These are phyloP conservation scores for Chironomus striatipennis DNA, from an alignment of 1,140 invertebrate species.

Conservation along the genomic window DNA sequence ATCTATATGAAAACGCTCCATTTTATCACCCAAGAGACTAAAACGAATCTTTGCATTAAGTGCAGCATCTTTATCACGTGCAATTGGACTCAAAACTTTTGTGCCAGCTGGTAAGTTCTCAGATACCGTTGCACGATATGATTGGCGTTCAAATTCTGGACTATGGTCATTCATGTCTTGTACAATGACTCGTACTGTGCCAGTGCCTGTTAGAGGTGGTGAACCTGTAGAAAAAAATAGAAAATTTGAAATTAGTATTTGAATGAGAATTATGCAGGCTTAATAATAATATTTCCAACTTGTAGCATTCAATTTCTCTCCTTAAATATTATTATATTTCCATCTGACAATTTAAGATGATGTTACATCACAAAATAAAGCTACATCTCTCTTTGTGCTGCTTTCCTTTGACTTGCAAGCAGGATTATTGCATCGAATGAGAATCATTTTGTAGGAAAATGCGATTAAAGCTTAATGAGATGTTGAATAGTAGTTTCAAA, in stretches of 20 bases:
- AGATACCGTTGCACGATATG: constrained; percentile 62
- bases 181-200: constrained; percentile 77
- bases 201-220: constrained; percentile 78
- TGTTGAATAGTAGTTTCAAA: no score
- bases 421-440: no score
- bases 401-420: no score
- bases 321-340: background rate
- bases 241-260: constrained; percentile 26
- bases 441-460: no score
- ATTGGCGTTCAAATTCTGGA: constrained; percentile 70
- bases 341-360: constrained; percentile 2
- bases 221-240: constrained; percentile 55
- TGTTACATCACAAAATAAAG: background rate
- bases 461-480: no score
- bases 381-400: no score
- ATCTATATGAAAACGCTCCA: constrained; percentile 65
- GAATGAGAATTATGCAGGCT: background rate
- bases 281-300: constrained; percentile 14
- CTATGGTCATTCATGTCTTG: constrained; percentile 91
- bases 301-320: background rate
- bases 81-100: constrained; percentile 59
- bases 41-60: constrained; percentile 78
- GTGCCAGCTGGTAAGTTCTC: constrained; percentile 70
- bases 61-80: constrained; percentile 71
- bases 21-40: constrained; percentile 68